Percentiles rank a stretch among this genome's conserved stretches.
These are phyloP conservation scores for Entomyzon cyanotis DNA, from an alignment of 2,113 vertebrate genomes.

Conservation along the genomic window DNA sequence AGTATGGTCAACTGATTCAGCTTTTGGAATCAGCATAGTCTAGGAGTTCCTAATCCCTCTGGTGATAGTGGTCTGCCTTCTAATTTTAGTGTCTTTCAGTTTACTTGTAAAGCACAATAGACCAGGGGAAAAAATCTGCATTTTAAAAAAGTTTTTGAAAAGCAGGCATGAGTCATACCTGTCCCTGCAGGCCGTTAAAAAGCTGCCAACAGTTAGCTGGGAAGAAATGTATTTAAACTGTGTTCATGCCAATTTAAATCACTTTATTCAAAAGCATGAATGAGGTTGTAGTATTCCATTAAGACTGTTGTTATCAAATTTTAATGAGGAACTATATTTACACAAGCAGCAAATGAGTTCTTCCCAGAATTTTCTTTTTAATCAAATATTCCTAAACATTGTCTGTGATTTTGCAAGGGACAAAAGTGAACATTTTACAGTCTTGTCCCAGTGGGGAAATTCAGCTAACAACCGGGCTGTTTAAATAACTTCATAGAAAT, in stretches of 20 bases:
- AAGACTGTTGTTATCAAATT: constrained; percentile 45
- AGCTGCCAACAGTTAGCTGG: constrained; percentile 18
- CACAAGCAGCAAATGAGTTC: constrained; percentile 20
- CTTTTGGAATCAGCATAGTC: not conserved
- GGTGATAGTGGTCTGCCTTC: constrained; percentile 46
- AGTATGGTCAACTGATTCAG: not conserved
- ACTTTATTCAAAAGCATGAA: constrained; percentile 55
- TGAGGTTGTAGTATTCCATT: constrained; percentile 47
- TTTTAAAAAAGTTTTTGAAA: constrained; percentile 54
- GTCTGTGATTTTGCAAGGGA: not conserved
- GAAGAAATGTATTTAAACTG: constrained; percentile 59
- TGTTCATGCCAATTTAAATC: constrained; percentile 41
- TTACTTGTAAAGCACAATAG: constrained; percentile 39
- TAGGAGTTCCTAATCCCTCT: constrained; percentile 39
- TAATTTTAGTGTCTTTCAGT: constrained; percentile 45
- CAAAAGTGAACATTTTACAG: not conserved
- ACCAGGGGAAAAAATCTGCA: constrained; percentile 11
- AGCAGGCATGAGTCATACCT: constrained; percentile 56
- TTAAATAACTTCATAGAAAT: not conserved
- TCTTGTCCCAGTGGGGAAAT: not conserved
- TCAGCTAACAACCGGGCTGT: not conserved
- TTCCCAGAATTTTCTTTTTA: constrained; percentile 26
- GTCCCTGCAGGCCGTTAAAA: constrained; percentile 30
- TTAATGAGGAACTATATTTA: constrained; percentile 46
- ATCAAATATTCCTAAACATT: constrained; percentile 14